Evolutionary conservation across 2,113 vertebrate genomes (phyloP), one percentile per base, ranked within the genome.

Genomic region (Hymenochirus boettgeri): DNA sequence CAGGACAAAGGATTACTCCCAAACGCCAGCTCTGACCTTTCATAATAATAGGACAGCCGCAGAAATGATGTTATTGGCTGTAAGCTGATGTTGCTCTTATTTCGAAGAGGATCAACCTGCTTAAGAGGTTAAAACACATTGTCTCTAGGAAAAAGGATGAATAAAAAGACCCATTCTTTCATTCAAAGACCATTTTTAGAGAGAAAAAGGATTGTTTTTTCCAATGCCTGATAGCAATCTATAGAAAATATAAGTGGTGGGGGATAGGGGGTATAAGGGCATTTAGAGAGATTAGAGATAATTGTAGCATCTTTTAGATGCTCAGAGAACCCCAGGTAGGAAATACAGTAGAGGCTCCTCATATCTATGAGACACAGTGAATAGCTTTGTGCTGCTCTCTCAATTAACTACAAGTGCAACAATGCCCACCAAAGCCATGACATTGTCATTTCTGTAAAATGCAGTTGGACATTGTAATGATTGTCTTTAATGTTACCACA

Each of bases 241-340:
- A 37, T 65, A 21, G 53, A 48, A 27, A 51, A 51, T n/a, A 57
- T 29, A 29, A n/a, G n/a, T n/a, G n/a, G n/a, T 24, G 57, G 15
- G 33, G 9, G 29, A 5, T 5, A 31, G 33, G 15, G 33, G 7
- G 15, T 4, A 42, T 13, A 66, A 51, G 50, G 31, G 31, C 55
- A 42, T 46, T n/a, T n/a, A n/a, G n/a, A n/a, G n/a, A n/a, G n/a
- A n/a, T 52, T 59, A 26, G 25, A 67, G 64, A 59, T 58, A 59
- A 59, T 67, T 52, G 23, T 58, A 67, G 56, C 31, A 52, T 37
- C 31, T 58, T 48, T 47, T 26, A 13, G 47, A 52, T 42, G 46
- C 48, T 58, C 24, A 7, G 13, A n/a, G n/a, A 57, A 21, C 1
- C 18, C 21, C 55, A 5, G 27, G 2, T 27, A 27, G 37, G 57